A percentile compares a stretch with the other conserved stretches of the same genome.
Conservation (phyloP, 1,140 invertebrate species). For the Antheraea pernyi region DNA sequence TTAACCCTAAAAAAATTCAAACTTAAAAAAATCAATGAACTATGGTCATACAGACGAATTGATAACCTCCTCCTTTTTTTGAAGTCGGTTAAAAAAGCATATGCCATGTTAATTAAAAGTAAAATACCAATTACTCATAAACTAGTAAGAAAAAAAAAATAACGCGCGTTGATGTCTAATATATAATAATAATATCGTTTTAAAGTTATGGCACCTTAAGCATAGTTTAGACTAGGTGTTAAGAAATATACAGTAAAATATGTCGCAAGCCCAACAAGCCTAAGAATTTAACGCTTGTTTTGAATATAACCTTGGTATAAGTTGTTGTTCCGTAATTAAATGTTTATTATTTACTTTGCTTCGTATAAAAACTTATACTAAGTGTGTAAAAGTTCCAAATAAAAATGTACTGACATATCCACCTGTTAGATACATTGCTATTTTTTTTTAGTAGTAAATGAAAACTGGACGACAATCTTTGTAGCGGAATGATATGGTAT, state of each 20-base stretch:
- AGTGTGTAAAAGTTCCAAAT: neutral
- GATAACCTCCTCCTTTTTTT: no score
- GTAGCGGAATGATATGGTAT: neutral
- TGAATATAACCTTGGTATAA: neutral
- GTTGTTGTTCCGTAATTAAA: neutral
- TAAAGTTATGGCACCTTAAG: neutral
- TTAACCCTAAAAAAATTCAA: no score
- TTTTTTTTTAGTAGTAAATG: neutral
- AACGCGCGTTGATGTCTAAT: neutral
- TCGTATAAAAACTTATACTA: neutral
- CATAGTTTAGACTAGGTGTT: neutral
- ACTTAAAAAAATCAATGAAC: no score
- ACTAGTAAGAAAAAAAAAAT: neutral
- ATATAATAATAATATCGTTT: neutral
- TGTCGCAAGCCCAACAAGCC: neutral
- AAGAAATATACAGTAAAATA: conserved; percentile 10
- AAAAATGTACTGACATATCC: neutral
- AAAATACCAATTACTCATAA: no score
- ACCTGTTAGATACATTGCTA: neutral
- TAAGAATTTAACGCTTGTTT: neutral
- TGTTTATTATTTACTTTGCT: neutral
- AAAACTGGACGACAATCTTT: neutral
- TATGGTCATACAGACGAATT: no score
- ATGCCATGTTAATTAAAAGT: no score
- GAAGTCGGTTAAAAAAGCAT: no score